These are phyloP conservation scores for Halyomorpha halys DNA, from an alignment of 1,140 invertebrate genomes.

Conservation along the genomic window DNA sequence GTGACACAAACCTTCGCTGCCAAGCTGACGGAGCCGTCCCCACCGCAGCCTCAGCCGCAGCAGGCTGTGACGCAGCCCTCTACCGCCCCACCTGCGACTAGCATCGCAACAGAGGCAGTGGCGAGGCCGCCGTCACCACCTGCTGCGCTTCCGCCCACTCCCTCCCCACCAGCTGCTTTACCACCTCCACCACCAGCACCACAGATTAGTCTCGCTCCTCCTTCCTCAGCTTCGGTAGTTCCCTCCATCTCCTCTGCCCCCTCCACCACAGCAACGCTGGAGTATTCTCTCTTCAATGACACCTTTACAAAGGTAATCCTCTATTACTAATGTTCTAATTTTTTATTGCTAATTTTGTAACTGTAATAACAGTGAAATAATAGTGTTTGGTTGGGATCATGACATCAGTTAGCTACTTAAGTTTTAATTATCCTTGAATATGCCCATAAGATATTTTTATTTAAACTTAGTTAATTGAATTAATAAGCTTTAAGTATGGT, in stretches of 20 bases:
- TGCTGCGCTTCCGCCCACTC: slow-evolving; percentile 27
- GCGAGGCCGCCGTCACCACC: slow-evolving; percentile 4
- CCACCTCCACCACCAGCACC: slow-evolving; percentile 29
- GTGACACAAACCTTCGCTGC: slow-evolving; percentile 50
- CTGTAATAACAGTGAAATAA: not conserved
- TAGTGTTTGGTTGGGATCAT: not conserved
- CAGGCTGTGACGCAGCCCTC: slow-evolving; percentile 14
- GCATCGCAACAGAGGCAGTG: slow-evolving; percentile 2
- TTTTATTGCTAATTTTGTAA: not conserved
- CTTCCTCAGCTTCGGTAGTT: slow-evolving; percentile 12
- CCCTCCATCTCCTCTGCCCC: slow-evolving; percentile 12
- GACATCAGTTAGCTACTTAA: too few species aligned
- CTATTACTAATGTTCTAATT: not conserved
- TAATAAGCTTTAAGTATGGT: too few species aligned
- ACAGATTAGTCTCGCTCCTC: slow-evolving; percentile 16
- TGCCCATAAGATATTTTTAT: too few species aligned
- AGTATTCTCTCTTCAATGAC: slow-evolving; percentile 73
- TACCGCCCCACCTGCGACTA: slow-evolving; percentile 17
- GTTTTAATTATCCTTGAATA: too few species aligned
- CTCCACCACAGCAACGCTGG: slow-evolving; percentile 37
- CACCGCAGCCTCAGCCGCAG: not conserved
- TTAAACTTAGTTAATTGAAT: too few species aligned
- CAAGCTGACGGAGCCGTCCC: slow-evolving; percentile 42
- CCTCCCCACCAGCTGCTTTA: slow-evolving; percentile 11
- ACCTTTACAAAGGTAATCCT: slow-evolving; percentile 45